Evolutionary conservation across 2,888 invertebrate species (phyloP), one percentile per base, ranked within the genome.

Genomic region (Rotaria macrura): DNA sequence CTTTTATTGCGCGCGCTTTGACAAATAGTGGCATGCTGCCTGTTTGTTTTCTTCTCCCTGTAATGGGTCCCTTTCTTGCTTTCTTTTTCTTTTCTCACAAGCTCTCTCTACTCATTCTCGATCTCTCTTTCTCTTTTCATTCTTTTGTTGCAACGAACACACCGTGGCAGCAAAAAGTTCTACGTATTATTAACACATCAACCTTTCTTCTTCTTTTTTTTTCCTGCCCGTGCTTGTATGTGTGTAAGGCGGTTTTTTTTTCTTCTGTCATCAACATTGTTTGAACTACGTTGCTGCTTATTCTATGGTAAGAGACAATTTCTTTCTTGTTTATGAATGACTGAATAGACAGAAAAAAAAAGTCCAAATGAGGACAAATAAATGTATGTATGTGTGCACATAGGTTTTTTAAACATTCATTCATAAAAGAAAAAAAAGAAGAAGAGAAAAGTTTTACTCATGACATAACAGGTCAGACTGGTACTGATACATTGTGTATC

Each of bases 11-110:
- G 65, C 38, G 65, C 34, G 65, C 65, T 65, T 65, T 65, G 65
- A 65, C 65, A 65, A 65, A 65, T 65, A 65, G 65, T 65, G 65
- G 65, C 65, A 65, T 65, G 65, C 65, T 65, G 65, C 65, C 65
- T 65, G 65, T 65, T 65, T 29, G 65, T 65, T 65, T 65, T 65
- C 65, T 38, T 38, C 65, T 65, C 34, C 34, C 34, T 65, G 65
- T 65, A 34, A 65, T 65, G 29, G 17, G 65, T 65, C 65, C n/a
- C 65, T 7, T 65, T 65, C 65, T 65, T 65, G 65, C 65, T 65
- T 65, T 65, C 65, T 65, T 65, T 52, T 65, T 65, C 34, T 34
- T 65, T 65, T 65, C 65, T 38, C 65, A 65, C 38, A 65, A 12
- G 29, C 65, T 65, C 65, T 65, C 65, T 65, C 65, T 29, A 65